Evolutionary conservation across 2,113 vertebrate genomes (phyloP), one percentile per base, ranked within the genome.

Genomic region (Ariopsis seemanni): DNA sequence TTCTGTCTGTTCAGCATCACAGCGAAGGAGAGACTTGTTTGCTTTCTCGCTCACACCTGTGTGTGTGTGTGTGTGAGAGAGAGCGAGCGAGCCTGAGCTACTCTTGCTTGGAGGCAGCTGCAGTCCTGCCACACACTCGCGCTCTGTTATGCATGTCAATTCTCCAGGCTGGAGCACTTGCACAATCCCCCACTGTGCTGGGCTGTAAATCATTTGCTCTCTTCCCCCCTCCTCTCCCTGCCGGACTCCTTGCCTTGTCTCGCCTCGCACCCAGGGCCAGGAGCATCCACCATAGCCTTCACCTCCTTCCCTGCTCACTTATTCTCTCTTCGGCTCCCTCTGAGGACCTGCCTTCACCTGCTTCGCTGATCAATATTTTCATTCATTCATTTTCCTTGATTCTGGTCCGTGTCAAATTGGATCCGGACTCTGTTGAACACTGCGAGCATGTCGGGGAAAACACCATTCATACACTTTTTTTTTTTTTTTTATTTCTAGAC

Each of bases 81-180:
- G 62, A 4, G 5, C 1, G 53, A 22, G 27, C 1, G 30, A 9
- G 60, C 11, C 22, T 52, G 71, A 6, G 12, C 15, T 30, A 62
- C 77, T 34, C 93, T 85, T 89, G 84, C 90, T 91, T 89, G 69
- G 82, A 89, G 92, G 92, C 94, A 95, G 93, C 94, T 95, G 95
- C 89, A 89, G 91, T 67, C 88, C 86, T 89, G 91, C 88, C 83
- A 62, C 60, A 77, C 93, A 93, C 92, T 91, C 88, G 81, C 90
- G 86, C 89, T 90, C 93, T 93, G 90, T 93, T 85, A 57, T 94
- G 94, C 94, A 95, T 95, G 94, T 94, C 92, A 95, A 95, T 95
- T 94, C 91, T 83, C 90, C 55, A 81, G 90, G n/a, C 90, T 62
- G 22, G 80, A 89, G 90, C 60, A 87, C 88, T 82, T 84, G 89